Evolutionary conservation across 2,888 invertebrate species (phyloP).

Genomic region (Vesta saturnalis): DNA sequence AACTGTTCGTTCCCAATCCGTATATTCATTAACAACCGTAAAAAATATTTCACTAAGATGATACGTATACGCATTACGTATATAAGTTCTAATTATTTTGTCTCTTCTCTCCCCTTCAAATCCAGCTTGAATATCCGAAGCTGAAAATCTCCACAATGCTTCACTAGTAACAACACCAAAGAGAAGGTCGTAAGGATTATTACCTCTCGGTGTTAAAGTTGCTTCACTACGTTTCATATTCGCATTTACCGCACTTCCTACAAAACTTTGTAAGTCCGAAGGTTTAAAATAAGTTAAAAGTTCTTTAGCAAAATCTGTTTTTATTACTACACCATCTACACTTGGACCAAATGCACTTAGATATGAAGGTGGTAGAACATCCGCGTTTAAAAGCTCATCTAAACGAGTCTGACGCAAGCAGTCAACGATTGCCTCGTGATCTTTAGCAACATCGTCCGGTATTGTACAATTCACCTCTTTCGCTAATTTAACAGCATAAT

Average conservation of each 20-base stretch:
- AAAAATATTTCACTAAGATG: conserved; percentile 97
- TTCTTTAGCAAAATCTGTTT: conserved; percentile 85
- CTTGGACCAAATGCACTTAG: conserved; percentile 92
- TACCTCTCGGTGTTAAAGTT: conserved; percentile 65
- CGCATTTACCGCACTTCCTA: conserved; percentile 68
- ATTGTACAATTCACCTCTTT: conserved; percentile 84
- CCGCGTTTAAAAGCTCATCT: conserved; percentile 77
- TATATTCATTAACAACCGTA: conserved; percentile 96
- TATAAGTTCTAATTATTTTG: conserved; percentile 89
- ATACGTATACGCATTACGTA: conserved; percentile 93
- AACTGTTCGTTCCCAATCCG: conserved; percentile 95
- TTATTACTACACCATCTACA: conserved; percentile 93
- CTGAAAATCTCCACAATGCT: conserved; percentile 91
- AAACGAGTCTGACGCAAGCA: conserved; percentile 81
- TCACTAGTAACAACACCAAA: conserved; percentile 93
- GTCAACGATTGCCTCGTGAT: conserved; percentile 86
- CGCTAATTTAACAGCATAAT: conserved; percentile 82
- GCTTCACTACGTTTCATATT: conserved; percentile 72
- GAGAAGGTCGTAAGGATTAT: conserved; percentile 82
- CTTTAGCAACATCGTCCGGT: conserved; percentile 82
- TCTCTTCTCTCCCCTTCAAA: conserved; percentile 90
- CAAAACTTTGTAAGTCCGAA: conserved; percentile 72
- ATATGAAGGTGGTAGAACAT: conserved; percentile 83
- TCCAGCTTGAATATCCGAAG: conserved; percentile 82
- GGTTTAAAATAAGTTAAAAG: conserved; percentile 76